A percentile compares a stretch with the other conserved stretches of the same genome.
Evolutionary conservation across 2,113 vertebrate genomes (phyloP).

Genomic region (Ellobius talpinus): DNA sequence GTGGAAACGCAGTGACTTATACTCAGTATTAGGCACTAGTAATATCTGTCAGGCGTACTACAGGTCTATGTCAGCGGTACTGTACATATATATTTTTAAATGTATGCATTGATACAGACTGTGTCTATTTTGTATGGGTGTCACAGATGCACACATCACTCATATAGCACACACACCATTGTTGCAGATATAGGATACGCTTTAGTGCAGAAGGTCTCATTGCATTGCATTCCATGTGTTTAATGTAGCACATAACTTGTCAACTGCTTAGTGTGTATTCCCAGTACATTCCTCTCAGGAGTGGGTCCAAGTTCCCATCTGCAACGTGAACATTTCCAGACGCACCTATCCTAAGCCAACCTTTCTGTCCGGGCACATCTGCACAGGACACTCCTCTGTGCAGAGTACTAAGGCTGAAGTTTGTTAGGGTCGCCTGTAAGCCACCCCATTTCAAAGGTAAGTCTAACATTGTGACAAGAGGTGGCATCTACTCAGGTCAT

Average conservation of each 20-base stretch:
- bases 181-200: conserved; percentile 45
- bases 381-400: conserved; percentile 35
- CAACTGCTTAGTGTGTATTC: conserved; percentile 64
- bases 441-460: conserved; percentile 60
- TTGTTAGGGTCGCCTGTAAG: conserved; percentile 32
- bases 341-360: conserved; percentile 67
- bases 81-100: conserved; percentile 86
- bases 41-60: conserved; percentile 85
- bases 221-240: conserved; percentile 62
- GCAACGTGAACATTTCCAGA: conserved; percentile 65
- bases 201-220: conserved; percentile 73
- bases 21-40: conserved; percentile 85
- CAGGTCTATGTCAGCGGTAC: conserved; percentile 84
- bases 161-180: conserved; percentile 63
- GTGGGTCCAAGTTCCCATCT: conserved; percentile 39
- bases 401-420: conserved; percentile 29
- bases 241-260: conserved; percentile 57
- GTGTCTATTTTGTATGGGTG: conserved; percentile 65
- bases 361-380: conserved; percentile 65
- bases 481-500: conserved; percentile 14
- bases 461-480: conserved; percentile 45
- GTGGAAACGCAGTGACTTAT: conserved; percentile 78
- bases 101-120: conserved; percentile 84
- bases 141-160: conserved; percentile 73
- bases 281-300: conserved; percentile 50